These are phyloP conservation scores for Chrysocyon brachyurus DNA, from an alignment of 2,797 vertebrate species.

Conservation along the genomic window DNA sequence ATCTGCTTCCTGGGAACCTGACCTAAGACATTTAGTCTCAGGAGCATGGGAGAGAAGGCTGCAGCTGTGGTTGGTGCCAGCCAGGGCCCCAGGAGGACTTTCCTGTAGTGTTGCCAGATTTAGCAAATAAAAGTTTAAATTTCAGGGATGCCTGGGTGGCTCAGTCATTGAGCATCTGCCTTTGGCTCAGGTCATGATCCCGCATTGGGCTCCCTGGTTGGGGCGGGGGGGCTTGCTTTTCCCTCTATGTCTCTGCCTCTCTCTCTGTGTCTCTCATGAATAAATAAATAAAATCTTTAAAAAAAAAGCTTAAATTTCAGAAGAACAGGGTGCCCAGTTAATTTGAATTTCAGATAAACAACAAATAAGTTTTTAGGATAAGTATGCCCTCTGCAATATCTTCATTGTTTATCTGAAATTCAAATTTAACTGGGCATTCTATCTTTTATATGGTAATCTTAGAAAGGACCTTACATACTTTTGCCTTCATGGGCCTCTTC, in stretches of 20 bases:
- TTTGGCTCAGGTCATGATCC: too few species aligned
- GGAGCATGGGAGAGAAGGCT: background rate
- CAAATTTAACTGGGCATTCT: background rate
- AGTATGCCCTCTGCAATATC: background rate
- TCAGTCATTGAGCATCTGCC: too few species aligned
- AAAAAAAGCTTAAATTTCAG: background rate
- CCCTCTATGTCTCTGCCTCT: too few species aligned
- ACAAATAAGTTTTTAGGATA: background rate
- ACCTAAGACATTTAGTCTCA: background rate
- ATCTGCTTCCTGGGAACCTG: background rate
- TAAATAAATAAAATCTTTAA: too few species aligned
- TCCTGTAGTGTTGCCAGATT: background rate
- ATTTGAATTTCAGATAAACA: constrained; percentile 4
- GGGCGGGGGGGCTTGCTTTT: too few species aligned
- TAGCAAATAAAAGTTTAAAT: constrained; percentile 22
- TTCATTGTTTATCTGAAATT: constrained; percentile 25
- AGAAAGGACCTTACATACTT: background rate
- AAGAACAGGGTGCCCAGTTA: background rate
- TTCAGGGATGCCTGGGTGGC: background rate
- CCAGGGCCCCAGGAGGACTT: background rate
- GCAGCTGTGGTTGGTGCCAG: background rate
- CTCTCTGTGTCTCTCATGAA: too few species aligned
- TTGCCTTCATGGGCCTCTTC: background rate
- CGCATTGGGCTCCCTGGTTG: too few species aligned
- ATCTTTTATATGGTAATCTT: background rate